Evolutionary conservation across 2,888 invertebrate genomes (phyloP), one percentile per base, ranked within the genome.

Genomic region (Parasteatoda lunata): DNA sequence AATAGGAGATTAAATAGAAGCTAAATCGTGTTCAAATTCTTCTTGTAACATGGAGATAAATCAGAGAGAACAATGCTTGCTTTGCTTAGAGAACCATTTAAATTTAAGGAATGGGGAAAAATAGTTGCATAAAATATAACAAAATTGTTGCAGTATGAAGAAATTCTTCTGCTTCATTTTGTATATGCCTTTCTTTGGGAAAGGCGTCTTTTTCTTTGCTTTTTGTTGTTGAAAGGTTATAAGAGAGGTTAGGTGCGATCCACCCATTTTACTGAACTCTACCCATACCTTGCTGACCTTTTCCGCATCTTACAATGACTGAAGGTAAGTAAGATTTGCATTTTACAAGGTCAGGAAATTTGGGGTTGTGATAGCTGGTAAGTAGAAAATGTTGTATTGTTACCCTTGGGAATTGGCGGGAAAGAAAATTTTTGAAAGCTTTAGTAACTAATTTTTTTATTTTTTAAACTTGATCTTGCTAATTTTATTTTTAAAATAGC

Each of bases 241-340:
- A 75, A 48, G 81, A 80, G 54, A 75, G 81, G 81, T 81, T 15
- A 81, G 69, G 81, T 68, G 11, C 59, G 68, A 75, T 54, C 66
- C 80, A 65, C 13, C 72, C 79, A 15, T 47, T 70, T 72, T 45
- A 6, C 52, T 49, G 69, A 77, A 77, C 68, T 70, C 78, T 75
- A 75, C 81, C 81, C 59, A 68, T 81, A 81, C 81, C 81, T 81
- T 68, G 73, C 48, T 81, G 69, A 75, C 81, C 81, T 81, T 80
- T 81, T 73, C 80, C 66, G 65, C 72, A 66, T 80, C 59, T 64
- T 49, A 70, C 69, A 47, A 59, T 51, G 30, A 79, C 45, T 45
- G 64, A 65, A 66, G 51, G 52, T 68, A 77, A 30, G 77, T 51
- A 69, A 65, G 54, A 49, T 54, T 30, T 48, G 77, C 47, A 52